These are phyloP conservation scores for Tipula helvola DNA, from an alignment of 2,888 invertebrate species.

Conservation along the genomic window DNA sequence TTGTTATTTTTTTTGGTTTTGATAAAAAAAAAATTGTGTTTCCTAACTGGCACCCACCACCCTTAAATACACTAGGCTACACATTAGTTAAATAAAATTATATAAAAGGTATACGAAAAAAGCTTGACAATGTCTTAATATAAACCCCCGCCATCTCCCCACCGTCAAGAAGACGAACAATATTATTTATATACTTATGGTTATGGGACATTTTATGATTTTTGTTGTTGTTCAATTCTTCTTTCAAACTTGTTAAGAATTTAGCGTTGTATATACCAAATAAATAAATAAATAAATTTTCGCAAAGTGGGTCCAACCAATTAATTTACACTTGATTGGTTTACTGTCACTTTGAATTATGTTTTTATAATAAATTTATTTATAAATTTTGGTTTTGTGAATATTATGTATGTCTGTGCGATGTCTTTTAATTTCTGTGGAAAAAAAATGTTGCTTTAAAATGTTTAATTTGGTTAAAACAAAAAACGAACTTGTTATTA, in stretches of 20 bases:
- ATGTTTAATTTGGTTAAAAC: not conserved
- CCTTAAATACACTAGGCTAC: not conserved
- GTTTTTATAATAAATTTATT: not conserved
- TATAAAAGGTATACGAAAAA: not conserved
- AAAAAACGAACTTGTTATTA: not conserved
- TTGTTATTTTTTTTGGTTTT: not conserved
- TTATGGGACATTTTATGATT: not conserved
- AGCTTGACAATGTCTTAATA: not conserved
- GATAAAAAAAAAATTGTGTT: not conserved
- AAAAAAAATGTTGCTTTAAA: not conserved
- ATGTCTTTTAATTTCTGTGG: not conserved
- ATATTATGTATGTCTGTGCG: not conserved
- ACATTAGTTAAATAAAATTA: not conserved
- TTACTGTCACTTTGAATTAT: slow-evolving; percentile 12
- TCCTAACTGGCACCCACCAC: not conserved
- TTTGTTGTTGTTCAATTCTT: not conserved
- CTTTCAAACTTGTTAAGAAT: not conserved
- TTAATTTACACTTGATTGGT: slow-evolving; percentile 13
- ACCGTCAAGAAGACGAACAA: not conserved
- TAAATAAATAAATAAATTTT: not conserved
- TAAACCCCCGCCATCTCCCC: not conserved
- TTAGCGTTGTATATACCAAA: too few species aligned
- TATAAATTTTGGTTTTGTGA: not conserved
- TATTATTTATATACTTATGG: not conserved
- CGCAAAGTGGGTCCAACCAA: slow-evolving; percentile 8